Evolutionary conservation across 1,140 invertebrate species (phyloP).

Genomic region (Lamellibrachia luymesi): DNA sequence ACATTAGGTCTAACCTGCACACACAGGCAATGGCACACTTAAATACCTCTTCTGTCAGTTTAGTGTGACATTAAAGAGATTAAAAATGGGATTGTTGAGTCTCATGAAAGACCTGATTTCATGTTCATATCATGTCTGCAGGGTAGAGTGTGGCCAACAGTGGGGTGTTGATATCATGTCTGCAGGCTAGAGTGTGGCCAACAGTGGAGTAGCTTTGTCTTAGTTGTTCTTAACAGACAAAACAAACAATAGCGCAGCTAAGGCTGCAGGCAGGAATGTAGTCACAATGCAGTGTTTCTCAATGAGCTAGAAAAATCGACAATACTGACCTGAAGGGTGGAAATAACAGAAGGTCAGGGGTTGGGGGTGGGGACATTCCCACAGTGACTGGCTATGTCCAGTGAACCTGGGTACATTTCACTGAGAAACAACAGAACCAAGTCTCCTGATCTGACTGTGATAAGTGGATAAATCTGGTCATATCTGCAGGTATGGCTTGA

Average conservation of each 20-base stretch:
- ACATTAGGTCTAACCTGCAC: not conserved
- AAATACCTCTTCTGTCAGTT: not conserved
- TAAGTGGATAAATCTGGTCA: not conserved
- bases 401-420: no score
- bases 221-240: not conserved
- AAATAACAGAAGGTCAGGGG: not conserved
- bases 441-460: not conserved
- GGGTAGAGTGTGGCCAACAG: not conserved
- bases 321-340: not conserved
- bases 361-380: not conserved
- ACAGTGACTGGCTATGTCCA: no score
- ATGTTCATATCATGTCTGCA: not conserved
- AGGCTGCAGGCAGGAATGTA: not conserved
- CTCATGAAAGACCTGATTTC: not conserved
- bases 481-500: not conserved
- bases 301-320: not conserved
- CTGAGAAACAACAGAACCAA: not conserved
- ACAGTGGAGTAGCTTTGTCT: not conserved
- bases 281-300: not conserved
- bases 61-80: not conserved
- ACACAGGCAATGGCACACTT: not conserved
- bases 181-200: not conserved
- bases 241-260: not conserved
- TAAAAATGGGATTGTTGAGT: not conserved
- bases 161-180: not conserved